Base-by-base conservation (phyloP, 1,140 invertebrate species). In the Rhynchophorus ferrugineus region DNA sequence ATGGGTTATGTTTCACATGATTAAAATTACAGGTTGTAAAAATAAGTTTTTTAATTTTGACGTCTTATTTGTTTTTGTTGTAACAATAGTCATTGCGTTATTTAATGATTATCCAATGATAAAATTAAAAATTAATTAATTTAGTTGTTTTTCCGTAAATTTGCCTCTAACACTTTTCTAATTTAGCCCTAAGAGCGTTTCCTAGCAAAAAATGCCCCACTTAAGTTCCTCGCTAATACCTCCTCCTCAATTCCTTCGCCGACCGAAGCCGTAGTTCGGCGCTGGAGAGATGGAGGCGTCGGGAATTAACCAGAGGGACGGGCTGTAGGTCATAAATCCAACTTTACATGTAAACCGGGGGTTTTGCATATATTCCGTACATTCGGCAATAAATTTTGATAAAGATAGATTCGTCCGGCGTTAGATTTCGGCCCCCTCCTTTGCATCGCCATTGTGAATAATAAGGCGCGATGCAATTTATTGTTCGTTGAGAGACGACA, bases 321-420 rank as follows among this genome's bases (percentile, higher is more conserved):
- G 38, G 38, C 22, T 21, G 5, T 13, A 29, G 34, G 42, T 19
- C 42, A 44, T 52, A 52, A 52, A 52, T 52, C 21, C 22, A 44
- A 52, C 41, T 52, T 52, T 52, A 34, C 49, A 52, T 52, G 34
- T 44, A 52, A 52, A 52, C 49, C 49, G 49, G 36, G 11, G 22
- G 29, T 42, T 44, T 44, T 44, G 49, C 49, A 44, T 52, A 52
- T 52, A 52, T 52, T 52, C 41, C 44, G 13, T 52, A 52, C 49
- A 52, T 18, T 45, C 33, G 3, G 24, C 49, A 29, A 52, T 52
- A 52, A 52, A 52, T 52, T 52, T 36, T 44, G 49, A 44, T 52
- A 52, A 52, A 52, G 49, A 52, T 37, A 44, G 47, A 38, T 52
- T 44, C 34, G 47, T 52, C 49, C 49, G 29, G 49, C 38, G 35